Evolutionary conservation across 2,797 vertebrate species (phyloP).

Genomic region (Hoplostethus mediterraneus): DNA sequence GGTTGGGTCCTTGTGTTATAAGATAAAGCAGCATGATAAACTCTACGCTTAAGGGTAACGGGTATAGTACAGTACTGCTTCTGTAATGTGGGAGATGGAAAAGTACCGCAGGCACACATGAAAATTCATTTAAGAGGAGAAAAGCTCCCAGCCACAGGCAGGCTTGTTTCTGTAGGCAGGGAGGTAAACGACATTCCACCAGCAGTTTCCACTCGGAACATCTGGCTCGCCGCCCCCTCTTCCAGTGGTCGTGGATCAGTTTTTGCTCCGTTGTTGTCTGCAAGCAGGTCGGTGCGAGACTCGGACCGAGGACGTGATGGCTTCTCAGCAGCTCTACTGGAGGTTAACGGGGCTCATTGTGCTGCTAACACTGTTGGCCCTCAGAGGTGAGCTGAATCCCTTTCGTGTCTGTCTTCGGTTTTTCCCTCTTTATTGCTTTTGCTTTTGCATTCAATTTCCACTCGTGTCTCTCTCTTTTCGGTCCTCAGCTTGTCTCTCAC

Average conservation of each 20-base stretch:
- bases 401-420: background rate
- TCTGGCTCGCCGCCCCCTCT: conserved; percentile 53
- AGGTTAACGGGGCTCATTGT: conserved; percentile 58
- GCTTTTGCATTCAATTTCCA: background rate
- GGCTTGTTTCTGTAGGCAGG: conserved; percentile 46
- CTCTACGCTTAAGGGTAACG: too few species aligned
- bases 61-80: background rate
- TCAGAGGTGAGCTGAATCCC: conserved; percentile 65
- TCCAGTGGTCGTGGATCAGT: conserved; percentile 32
- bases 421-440: background rate
- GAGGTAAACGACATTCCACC: conserved; percentile 62
- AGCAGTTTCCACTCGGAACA: conserved; percentile 70
- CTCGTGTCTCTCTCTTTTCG: background rate
- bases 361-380: conserved; percentile 58
- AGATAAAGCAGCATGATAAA: too few species aligned
- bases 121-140: conserved; percentile 41
- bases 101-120: conserved; percentile 40
- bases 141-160: conserved; percentile 34
- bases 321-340: conserved; percentile 61
- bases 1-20: too few species aligned
- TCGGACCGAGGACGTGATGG: conserved; percentile 60
- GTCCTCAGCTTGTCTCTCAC: background rate
- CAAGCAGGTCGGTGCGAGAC: conserved; percentile 34
- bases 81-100: conserved; percentile 29
- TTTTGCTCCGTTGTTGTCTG: conserved; percentile 48